Evolutionary conservation across 2,888 invertebrate genomes (phyloP), one percentile per base, ranked within the genome.

Genomic region (Cataglyphis livida): DNA sequence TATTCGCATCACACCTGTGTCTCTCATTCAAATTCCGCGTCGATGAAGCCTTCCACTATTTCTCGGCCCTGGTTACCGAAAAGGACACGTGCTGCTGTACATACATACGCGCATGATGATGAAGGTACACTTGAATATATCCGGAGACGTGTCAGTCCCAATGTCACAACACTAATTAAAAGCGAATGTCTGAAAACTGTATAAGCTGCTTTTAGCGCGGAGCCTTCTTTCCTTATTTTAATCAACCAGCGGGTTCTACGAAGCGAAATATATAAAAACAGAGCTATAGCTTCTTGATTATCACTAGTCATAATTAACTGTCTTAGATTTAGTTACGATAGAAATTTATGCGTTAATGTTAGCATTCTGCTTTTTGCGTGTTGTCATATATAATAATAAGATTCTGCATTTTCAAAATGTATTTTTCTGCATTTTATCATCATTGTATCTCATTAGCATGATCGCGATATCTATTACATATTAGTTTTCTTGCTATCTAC

Each of bases 111-210:
- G 88, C 71, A 25, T 25, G 75, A 75, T n/a, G 70, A 59, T 70
- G 85, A 86, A 81, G 66, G 1, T 51, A 68, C 84, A 71, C 78
- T 84, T 82, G 88, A 89, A 84, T 78, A 76, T 78, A 41, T 12
- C 65, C 62, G 87, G 84, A 88, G 84, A 85, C 83, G 84, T 87
- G 90, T 88, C 85, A 70, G 88, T 89, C 85, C 88, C 90, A 91
- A 92, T 91, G 91, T 92, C 91, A 89, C 86, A 82, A 81, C 86
- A 89, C 87, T 90, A 91, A 92, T 92, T 92, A 91, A 91, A 91
- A 92, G 89, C 88, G 90, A 88, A 89, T 87, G 88, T 88, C 85
- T 90, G 12, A 44, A 44, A 44, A 44, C 15, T 12, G 86, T 87
- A 82, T 84, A 85, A 86, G 68, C 87, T 74, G 85, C 84, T 89